phyloP scores from a whole-genome alignment of 2,113 vertebrate species.

The Harpagus bidentatus region DNA sequence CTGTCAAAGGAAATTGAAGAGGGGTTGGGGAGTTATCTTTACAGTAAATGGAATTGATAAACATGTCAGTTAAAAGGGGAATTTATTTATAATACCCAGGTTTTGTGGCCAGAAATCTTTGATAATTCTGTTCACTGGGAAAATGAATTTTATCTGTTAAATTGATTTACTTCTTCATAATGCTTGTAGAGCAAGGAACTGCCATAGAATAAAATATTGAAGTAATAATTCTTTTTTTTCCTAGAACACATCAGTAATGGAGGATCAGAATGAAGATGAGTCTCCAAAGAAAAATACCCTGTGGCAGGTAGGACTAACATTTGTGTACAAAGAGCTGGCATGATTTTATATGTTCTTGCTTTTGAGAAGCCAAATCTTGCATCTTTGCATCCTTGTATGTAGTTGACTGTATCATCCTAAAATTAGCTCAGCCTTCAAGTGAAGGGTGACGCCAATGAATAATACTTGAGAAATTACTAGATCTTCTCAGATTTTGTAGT shows the following conservation, averaged over 20 bases:
- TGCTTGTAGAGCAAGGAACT: conserved; percentile 40
- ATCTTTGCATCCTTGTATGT: not conserved
- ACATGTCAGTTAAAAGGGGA: conserved; percentile 33
- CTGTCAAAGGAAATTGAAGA: conserved; percentile 45
- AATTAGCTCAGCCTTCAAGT: not conserved
- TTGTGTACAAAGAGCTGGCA: not conserved
- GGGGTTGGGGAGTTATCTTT: conserved; percentile 44
- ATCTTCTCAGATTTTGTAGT: not conserved
- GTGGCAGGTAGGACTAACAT: conserved; percentile 84
- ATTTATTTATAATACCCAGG: conserved; percentile 19
- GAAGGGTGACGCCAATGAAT: not conserved
- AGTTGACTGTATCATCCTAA: not conserved
- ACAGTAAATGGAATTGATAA: conserved; percentile 57
- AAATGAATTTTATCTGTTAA: conserved; percentile 19
- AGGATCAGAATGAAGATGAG: conserved; percentile 95
- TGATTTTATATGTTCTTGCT: not conserved
- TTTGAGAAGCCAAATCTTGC: not conserved
- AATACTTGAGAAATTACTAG: not conserved
- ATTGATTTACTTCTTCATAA: not conserved
- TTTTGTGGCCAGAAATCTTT: conserved; percentile 24
- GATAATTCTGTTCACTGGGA: not conserved
- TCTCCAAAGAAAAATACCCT: conserved; percentile 97
- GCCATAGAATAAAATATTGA: conserved; percentile 21
- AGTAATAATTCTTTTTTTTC: conserved; percentile 29
- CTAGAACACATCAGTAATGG: conserved; percentile 95